Evolutionary conservation across 2,888 invertebrate species (phyloP).

Genomic region (Calliopum simillimum): DNA sequence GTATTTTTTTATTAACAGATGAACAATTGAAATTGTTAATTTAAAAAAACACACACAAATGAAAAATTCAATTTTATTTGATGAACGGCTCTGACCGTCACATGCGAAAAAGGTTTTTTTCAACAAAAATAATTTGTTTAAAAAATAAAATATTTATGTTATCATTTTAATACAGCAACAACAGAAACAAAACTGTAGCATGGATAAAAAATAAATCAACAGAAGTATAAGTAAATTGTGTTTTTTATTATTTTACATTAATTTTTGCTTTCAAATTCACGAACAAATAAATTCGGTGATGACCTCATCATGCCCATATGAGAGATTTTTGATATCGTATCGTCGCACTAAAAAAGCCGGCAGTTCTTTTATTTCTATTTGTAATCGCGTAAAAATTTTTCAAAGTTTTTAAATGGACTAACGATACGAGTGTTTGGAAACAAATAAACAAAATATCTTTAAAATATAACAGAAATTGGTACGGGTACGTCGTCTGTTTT

Average conservation of each 20-base stretch:
- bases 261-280: neutral
- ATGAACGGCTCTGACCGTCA: too few species aligned
- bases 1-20: neutral
- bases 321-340: neutral
- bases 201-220: too few species aligned
- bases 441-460: neutral
- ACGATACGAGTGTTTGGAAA: too few species aligned
- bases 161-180: too few species aligned
- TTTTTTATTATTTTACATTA: conserved; percentile 1
- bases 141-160: too few species aligned
- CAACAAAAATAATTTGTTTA: too few species aligned
- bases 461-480: neutral
- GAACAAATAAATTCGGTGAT: conserved; percentile 19
- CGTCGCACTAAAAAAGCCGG: conserved; percentile 15
- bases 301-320: conserved; percentile 11
- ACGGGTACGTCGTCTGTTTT: neutral
- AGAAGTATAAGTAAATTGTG: neutral
- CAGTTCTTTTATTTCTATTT: conserved; percentile 13
- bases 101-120: too few species aligned
- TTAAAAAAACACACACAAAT: neutral
- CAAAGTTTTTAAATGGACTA: neutral
- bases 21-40: neutral
- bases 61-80: neutral
- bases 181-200: too few species aligned
- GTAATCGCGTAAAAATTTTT: conserved; percentile 2